Percentiles rank a stretch among this genome's conserved stretches.
Evolutionary conservation across 2,888 invertebrate species (phyloP).

Genomic region (Tuta absoluta): DNA sequence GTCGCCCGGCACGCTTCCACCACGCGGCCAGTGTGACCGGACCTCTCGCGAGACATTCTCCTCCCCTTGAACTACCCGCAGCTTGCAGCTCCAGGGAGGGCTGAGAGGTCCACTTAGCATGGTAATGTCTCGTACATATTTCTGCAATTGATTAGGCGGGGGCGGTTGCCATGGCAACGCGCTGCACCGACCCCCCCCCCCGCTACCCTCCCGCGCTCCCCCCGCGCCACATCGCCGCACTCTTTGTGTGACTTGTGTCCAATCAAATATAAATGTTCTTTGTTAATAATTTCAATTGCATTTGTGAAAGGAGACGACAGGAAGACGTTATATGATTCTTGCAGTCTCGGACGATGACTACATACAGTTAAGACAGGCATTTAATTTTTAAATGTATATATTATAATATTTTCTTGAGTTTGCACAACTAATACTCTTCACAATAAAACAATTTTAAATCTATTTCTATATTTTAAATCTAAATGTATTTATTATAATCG

Average conservation of each 20-base stretch:
- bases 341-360: not conserved
- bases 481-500: no score
- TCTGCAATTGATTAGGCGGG: slow-evolving; percentile 82
- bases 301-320: slow-evolving; percentile 10
- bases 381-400: not conserved
- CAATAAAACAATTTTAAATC: no score
- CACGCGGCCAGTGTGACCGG: slow-evolving; percentile 51
- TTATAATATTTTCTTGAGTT: no score
- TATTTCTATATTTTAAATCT: no score
- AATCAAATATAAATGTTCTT: slow-evolving; percentile 25
- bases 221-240: slow-evolving; percentile 39
- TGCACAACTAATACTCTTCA: no score
- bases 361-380: not conserved
- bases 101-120: slow-evolving; percentile 41
- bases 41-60: slow-evolving; percentile 42
- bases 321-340: not conserved
- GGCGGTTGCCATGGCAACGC: slow-evolving; percentile 75
- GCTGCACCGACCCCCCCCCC: slow-evolving; percentile 45
- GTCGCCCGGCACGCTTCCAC: slow-evolving; percentile 57
- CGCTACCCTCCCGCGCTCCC: slow-evolving; percentile 33
- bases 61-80: slow-evolving; percentile 34
- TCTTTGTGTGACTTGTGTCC: slow-evolving; percentile 47
- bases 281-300: slow-evolving; percentile 25
- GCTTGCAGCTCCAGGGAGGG: slow-evolving; percentile 38
- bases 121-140: slow-evolving; percentile 78